Base-by-base conservation (phyloP, 2,888 invertebrate genomes). In the Lepas anatifera region DNA sequence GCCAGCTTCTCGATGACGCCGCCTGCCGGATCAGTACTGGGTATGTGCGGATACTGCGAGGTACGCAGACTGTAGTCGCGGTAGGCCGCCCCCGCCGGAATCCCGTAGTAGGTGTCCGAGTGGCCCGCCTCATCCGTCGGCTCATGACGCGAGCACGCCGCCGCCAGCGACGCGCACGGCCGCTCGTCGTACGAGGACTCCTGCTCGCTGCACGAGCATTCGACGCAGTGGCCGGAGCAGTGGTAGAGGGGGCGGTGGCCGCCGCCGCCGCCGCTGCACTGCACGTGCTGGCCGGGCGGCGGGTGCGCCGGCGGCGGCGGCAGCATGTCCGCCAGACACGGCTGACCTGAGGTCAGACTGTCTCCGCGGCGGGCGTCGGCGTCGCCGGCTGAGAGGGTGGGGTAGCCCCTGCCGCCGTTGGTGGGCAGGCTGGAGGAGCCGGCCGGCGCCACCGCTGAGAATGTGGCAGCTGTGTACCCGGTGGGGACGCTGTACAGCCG, bases 291-390 rank as follows among this genome's bases (percentile, higher is more conserved):
- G 8, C 22, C 32, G 7, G 22, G 58, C 7, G 58, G 58, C 32
- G 58, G 58, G 35, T 58, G 58, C 35, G 58, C 16, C 58, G 58
- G 58, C 58, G 58, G 58, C 35, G 58, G 58, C 35, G 58, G 58
- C 32, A 58, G 58, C 3, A 58, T 35, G 35, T 58, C 58, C 16
- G 58, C 58, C 58, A 58, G 35, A 16, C 58, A 25, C 35, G 58
- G 58, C 58, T 25, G 58, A 29, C 29, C 29, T 29, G n/a, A n/a
- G 13, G 29, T 2, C 58, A 25, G 25, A 22, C 25, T 22, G 29
- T 35, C 58, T 10, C 13, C 58, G 11, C 41, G 41, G 1, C 25
- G 8, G 58, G 3, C 58, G 35, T 35, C 10, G 58, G 22, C 35
- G 35, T 35, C 25, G 58, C 58, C 58, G 32, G 35, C 58, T 22